Base-by-base conservation (phyloP, 2,113 vertebrate species). In the Rynchops niger region DNA sequence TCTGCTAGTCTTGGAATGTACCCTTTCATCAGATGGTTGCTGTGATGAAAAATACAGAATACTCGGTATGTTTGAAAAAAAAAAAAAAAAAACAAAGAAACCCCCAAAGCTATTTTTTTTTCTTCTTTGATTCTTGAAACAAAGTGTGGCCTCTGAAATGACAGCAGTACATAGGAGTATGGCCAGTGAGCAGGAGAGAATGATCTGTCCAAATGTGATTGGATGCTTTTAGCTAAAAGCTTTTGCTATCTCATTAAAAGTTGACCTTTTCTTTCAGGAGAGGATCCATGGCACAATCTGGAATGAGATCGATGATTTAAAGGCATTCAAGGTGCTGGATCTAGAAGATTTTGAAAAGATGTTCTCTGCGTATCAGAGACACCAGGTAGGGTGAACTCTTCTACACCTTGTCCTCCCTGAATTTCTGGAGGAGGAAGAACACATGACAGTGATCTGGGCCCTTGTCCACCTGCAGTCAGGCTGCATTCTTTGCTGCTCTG, bases 301-400 rank as follows among this genome's bases (percentile, higher is more conserved):
- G 99, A 99, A 98, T 85, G 99, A 99, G 80, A 99, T 99, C 15
- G 99, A 99, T 93, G 99, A 99, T 98, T 98, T 99, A 92, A 98
- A 98, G 95, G 98, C 99, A 40, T 99, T 99, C 97, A 99, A 98
- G 96, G 98, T 99, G 42, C 97, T 99, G 55, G 99, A 99, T 96
- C 98, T 99, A 81, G 98, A 99, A 93, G 99, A 99, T 95, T 99
- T 99, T 88, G 99, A 99, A 97, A 99, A 99, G 98, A 99, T 99
- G 99, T 99, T 99, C 95, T 99, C 99, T 1, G 99, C 99, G 0
- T 99, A 99, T 97, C 99, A 99, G 97, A 99, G 99, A 97, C 99
- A 98, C 84, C 98, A 99, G 98, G 98, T 99, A 97, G 84, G 66
- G 6, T 52, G 77, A 72, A 32, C 5, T 55, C 12, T 77, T 87